phyloP scores from a whole-genome alignment of 2,888 invertebrate species.

The Osedax fenrisi region DNA sequence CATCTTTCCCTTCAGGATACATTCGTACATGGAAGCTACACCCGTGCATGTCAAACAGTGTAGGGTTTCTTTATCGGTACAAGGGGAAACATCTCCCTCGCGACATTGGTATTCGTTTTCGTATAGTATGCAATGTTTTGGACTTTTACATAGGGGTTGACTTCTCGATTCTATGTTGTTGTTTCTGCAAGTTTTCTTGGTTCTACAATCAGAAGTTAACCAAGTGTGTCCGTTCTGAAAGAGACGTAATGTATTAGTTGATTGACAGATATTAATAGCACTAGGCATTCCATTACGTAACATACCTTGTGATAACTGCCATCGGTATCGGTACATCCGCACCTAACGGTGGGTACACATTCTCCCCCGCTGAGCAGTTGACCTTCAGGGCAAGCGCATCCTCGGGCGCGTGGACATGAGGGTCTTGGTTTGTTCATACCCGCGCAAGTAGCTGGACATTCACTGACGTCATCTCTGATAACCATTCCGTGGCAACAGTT shows the following conservation, averaged over 20 bases:
- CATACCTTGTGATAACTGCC: too few species aligned
- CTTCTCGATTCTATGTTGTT: background rate
- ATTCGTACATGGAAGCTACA: background rate
- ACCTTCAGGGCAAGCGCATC: too few species aligned
- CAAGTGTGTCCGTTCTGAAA: too few species aligned
- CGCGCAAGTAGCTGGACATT: constrained; percentile 13
- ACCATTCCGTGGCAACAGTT: background rate
- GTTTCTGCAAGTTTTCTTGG: background rate
- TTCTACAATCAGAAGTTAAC: too few species aligned
- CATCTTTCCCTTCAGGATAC: constrained; percentile 3
- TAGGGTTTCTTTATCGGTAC: background rate
- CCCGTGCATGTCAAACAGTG: constrained; percentile 2
- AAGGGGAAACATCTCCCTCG: background rate
- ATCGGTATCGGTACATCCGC: too few species aligned
- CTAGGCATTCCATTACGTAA: too few species aligned
- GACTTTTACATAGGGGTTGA: too few species aligned
- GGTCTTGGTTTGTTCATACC: background rate
- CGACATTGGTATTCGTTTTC: constrained; percentile 5
- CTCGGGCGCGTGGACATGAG: too few species aligned
- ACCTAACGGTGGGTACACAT: too few species aligned
- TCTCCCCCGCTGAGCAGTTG: too few species aligned
- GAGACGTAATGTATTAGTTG: too few species aligned
- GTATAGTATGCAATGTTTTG: background rate
- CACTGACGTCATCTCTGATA: background rate
- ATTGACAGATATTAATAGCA: too few species aligned